These are phyloP conservation scores for Gonatopus flavifemur DNA, from an alignment of 1,140 invertebrate species.

Conservation along the genomic window DNA sequence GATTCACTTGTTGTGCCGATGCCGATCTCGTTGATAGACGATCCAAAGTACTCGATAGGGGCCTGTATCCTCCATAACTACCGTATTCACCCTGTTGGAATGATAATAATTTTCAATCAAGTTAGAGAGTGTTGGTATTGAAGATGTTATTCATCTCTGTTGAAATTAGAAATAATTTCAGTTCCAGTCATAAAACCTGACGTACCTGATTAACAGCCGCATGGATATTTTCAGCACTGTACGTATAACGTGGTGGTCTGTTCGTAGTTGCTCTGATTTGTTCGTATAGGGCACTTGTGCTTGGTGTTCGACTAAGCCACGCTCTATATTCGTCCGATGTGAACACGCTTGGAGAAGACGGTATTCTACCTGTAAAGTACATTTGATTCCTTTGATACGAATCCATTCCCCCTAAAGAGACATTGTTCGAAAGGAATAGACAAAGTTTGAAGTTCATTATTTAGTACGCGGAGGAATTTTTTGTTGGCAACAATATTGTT, in stretches of 20 bases:
- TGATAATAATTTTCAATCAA: constrained; percentile 10
- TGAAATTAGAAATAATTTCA: no score
- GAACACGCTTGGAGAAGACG: constrained; percentile 76
- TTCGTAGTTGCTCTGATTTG: constrained; percentile 76
- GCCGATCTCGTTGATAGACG: constrained; percentile 54
- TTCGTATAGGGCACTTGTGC: constrained; percentile 89
- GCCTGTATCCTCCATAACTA: constrained; percentile 59
- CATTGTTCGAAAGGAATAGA: no score
- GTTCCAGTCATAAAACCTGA: no score
- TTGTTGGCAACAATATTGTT: no score
- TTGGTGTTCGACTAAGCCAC: constrained; percentile 86
- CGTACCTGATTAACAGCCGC: constrained; percentile 77
- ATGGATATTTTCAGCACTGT: constrained; percentile 87
- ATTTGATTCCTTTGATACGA: no score
- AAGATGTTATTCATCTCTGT: no score
- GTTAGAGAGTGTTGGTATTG: neutral
- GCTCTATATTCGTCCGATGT: constrained; percentile 88
- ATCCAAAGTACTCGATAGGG: constrained; percentile 56
- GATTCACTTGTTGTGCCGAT: constrained; percentile 54
- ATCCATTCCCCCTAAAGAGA: no score
- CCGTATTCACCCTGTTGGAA: constrained; percentile 49
- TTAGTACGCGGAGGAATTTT: no score
- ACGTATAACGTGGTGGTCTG: constrained; percentile 76
- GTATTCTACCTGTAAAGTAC: constrained; percentile 60
- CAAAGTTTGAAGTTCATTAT: no score